phyloP scores from a whole-genome alignment of 2,888 invertebrate species.

The Dynastes grantii region DNA sequence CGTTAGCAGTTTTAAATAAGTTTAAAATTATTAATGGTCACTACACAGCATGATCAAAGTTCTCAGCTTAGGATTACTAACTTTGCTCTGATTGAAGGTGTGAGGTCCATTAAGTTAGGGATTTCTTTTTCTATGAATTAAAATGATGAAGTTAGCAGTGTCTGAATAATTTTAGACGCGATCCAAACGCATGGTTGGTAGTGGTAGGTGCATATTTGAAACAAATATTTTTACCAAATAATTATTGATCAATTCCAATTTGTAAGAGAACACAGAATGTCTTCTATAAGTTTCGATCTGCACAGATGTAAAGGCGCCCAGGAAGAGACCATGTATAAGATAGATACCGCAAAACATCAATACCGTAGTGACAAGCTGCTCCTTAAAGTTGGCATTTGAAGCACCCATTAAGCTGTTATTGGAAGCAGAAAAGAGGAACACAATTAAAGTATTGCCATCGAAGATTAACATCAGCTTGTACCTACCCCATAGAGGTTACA shows the following conservation, averaged over 20 bases:
- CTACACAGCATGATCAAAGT: too few species aligned
- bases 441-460: background rate
- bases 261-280: conserved; percentile 51
- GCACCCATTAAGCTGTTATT: conserved; percentile 40
- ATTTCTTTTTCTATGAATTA: too few species aligned
- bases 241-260: conserved; percentile 51
- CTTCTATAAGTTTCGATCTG: conserved; percentile 57
- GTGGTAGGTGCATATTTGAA: too few species aligned
- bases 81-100: too few species aligned
- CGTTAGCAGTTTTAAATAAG: too few species aligned
- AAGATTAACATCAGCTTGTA: background rate
- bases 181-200: too few species aligned
- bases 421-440: background rate
- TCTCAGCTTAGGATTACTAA: too few species aligned
- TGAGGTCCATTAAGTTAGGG: too few species aligned
- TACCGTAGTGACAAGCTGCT: conserved; percentile 50
- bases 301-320: conserved; percentile 58
- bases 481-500: conserved; percentile 46
- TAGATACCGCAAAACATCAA: conserved; percentile 55
- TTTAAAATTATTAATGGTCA: too few species aligned
- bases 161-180: too few species aligned
- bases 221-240: conserved; percentile 49
- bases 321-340: conserved; percentile 55
- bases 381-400: conserved; percentile 44
- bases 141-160: too few species aligned